Evolutionary conservation across 2,113 vertebrate genomes (phyloP).

Genomic region (Trachemys scripta): DNA sequence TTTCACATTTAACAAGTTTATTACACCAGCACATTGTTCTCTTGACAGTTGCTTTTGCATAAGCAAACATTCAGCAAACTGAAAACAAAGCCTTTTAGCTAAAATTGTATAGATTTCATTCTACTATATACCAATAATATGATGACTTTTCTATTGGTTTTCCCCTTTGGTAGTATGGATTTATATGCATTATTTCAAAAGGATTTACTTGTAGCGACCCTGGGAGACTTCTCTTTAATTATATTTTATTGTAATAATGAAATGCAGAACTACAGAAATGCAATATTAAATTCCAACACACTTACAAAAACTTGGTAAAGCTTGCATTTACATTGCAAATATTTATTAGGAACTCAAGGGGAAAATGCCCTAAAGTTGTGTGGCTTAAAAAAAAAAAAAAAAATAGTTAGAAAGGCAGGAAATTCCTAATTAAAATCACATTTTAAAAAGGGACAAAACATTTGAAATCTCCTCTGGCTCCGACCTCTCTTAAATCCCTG

Average conservation of each 20-base stretch:
- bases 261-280: background rate
- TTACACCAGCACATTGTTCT: background rate
- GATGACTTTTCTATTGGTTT: background rate
- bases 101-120: background rate
- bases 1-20: conserved; percentile 23
- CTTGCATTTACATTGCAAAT: background rate
- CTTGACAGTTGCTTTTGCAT: background rate
- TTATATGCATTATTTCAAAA: background rate
- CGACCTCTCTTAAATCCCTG: background rate
- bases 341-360: background rate
- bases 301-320: background rate
- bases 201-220: background rate
- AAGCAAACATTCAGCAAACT: background rate
- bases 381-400: background rate
- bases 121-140: background rate
- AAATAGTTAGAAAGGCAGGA: background rate
- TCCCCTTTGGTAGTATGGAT: background rate
- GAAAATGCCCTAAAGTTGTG: background rate
- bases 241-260: background rate
- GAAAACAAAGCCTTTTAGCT: background rate
- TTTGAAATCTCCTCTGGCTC: background rate
- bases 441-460: background rate
- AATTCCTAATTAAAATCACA: background rate
- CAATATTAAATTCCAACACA: background rate
- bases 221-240: background rate